Conservation (phyloP, 2,797 vertebrate genomes). For the Balearica regulorum region DNA sequence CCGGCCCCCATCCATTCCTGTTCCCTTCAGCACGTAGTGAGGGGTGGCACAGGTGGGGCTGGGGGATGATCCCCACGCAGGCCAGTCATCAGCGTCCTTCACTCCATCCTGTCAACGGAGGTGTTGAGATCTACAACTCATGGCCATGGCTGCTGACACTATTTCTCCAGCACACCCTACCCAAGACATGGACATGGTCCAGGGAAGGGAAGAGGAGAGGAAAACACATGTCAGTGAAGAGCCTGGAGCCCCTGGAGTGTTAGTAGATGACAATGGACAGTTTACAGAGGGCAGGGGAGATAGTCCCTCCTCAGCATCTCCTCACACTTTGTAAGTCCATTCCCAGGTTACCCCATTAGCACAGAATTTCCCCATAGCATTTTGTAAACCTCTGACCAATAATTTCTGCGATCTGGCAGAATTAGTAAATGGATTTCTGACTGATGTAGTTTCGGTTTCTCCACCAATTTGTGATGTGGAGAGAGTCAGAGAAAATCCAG, state of each 20-base stretch:
- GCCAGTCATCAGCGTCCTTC: background rate
- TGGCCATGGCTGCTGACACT: too few relatives aligned
- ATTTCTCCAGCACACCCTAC: background rate
- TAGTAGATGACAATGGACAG: background rate
- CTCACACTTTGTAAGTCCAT: background rate
- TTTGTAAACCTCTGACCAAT: background rate
- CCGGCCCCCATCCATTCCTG: rapidly evolving
- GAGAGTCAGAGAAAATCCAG: background rate
- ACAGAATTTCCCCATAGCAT: background rate
- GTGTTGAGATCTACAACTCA: too few relatives aligned
- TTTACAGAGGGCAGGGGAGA: background rate
- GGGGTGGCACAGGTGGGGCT: conserved; percentile 49
- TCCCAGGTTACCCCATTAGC: background rate
- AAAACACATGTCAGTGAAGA: background rate
- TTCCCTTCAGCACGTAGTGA: background rate
- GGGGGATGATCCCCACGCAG: conserved; percentile 61
- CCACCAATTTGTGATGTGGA: background rate
- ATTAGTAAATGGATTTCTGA: background rate
- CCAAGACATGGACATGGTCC: too few relatives aligned
- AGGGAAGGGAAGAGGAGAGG: background rate
- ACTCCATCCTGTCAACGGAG: background rate
- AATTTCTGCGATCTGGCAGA: background rate
- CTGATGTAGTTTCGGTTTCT: background rate
- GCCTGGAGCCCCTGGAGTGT: background rate
- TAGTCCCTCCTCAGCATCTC: background rate